These are phyloP conservation scores for Agrotis puta DNA, from an alignment of 2,888 invertebrate genomes.

Conservation along the genomic window DNA sequence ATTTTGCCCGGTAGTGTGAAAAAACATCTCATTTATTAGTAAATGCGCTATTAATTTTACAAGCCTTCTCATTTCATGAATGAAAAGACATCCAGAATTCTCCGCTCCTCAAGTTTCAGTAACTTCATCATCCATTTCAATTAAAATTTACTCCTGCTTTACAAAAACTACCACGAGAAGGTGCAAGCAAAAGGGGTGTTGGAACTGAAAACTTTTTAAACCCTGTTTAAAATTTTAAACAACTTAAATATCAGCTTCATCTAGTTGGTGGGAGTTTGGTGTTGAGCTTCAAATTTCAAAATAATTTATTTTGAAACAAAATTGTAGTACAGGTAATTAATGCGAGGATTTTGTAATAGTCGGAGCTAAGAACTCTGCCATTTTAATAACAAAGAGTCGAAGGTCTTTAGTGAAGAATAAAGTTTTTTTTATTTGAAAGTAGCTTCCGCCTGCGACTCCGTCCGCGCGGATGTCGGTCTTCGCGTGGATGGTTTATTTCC, in stretches of 20 bases:
- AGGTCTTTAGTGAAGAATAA: neutral
- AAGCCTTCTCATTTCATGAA: constrained; percentile 16
- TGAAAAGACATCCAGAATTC: constrained; percentile 37
- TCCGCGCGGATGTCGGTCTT: no score
- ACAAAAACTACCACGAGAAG: constrained; percentile 46
- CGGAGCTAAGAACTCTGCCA: neutral
- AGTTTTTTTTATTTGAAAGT: no score
- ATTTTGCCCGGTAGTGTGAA: neutral
- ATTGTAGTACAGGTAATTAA: constrained; percentile 32
- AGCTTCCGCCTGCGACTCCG: no score
- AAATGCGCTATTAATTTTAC: neutral
- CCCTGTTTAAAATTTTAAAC: constrained; percentile 55
- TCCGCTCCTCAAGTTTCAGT: constrained; percentile 28
- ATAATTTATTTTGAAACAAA: constrained; percentile 28
- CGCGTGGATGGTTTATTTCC: no score
- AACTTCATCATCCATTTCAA: constrained; percentile 54
- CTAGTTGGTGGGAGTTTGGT: constrained; percentile 35
- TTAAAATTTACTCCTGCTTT: constrained; percentile 55
- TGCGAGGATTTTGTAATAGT: neutral
- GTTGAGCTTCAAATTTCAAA: constrained; percentile 22
- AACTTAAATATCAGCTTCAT: constrained; percentile 58
- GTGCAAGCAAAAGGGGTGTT: constrained; percentile 48
- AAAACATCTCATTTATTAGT: neutral
- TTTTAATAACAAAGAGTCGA: neutral
- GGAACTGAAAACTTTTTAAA: constrained; percentile 56